Evolutionary conservation across 2,113 vertebrate species (phyloP), one percentile per base, ranked within the genome.

Genomic region (Benitochromis conjunctus): DNA sequence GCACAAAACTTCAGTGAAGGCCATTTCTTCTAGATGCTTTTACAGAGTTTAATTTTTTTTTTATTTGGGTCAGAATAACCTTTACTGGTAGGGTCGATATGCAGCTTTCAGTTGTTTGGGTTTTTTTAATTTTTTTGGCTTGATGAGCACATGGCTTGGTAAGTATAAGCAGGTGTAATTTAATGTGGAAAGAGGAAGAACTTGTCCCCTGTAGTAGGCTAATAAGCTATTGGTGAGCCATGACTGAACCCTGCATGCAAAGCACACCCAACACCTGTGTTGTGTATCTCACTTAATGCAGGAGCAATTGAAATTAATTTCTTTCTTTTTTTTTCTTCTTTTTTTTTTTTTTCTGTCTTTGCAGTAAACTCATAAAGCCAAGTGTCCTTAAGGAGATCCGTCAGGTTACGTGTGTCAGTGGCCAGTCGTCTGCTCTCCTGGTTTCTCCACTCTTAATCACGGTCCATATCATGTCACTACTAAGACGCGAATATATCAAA

Each of bases 291-390:
- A 62, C 38, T 8, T 66, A 64, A 80, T 71, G 19, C 21, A 58
- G 1, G 7, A 18, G 4, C 77, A 62, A 74, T 9, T 58, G 1
- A 58, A 80, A 81, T 80, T 18, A 38, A 87, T 80, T 71, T 74
- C 18, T 80, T 87, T 82, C 81, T 58, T 66, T 71, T 78, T 58
- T 5, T 86, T 16, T 36, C n/a, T n/a, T n/a, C n/a, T 80, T 87
- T 82, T 82, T 58, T 66, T 71, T 78, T 58, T 5, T 86, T 16
- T 36, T 89, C 82, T 91, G 86, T 92, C 38, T 93, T 93, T 92
- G 78, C 94, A 96, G 96, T 96, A 93, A 96, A 92, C 81, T 85
- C 46, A 16, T 93, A 85, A 86, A 87, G 81, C 74, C 86, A 91
- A 89, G 91, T 84, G 86, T 90, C 89, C 90, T 86, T 92, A 85